Evolutionary conservation across 2,888 invertebrate species (phyloP).

Genomic region (Hymenopus coronatus): DNA sequence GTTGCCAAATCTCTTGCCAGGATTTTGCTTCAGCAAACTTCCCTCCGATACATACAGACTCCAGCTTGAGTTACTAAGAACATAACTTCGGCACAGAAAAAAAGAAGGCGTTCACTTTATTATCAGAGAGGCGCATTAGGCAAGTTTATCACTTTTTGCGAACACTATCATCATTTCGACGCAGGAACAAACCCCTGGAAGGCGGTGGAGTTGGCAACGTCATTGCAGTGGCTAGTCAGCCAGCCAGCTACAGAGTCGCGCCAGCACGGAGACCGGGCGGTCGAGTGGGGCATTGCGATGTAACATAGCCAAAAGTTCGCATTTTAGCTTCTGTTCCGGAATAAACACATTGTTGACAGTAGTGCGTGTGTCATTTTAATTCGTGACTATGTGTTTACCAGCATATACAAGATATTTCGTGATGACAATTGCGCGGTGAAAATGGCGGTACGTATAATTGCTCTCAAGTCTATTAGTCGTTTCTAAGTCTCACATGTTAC

Average conservation of each 20-base stretch:
- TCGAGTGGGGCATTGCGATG: not conserved
- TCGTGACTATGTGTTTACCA: not conserved
- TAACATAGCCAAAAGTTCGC: not conserved
- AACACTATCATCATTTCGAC: not conserved
- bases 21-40: not conserved
- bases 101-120: not conserved
- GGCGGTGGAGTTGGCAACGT: not conserved
- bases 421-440: not conserved
- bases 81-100: not conserved
- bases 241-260: not conserved
- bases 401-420: not conserved
- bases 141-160: not conserved
- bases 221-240: not conserved
- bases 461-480: not conserved
- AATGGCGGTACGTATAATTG: not conserved
- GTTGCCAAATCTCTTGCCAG: too few relatives aligned
- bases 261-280: not conserved
- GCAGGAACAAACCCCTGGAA: not conserved
- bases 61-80: not conserved
- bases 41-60: not conserved
- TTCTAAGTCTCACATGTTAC: not conserved
- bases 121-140: not conserved
- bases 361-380: not conserved
- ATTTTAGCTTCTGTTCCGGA: not conserved
- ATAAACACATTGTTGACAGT: not conserved